A percentile compares a stretch with the other conserved stretches of the same genome.
Evolutionary conservation across 2,113 vertebrate species (phyloP).

Genomic region (Heteronetta atricapilla): DNA sequence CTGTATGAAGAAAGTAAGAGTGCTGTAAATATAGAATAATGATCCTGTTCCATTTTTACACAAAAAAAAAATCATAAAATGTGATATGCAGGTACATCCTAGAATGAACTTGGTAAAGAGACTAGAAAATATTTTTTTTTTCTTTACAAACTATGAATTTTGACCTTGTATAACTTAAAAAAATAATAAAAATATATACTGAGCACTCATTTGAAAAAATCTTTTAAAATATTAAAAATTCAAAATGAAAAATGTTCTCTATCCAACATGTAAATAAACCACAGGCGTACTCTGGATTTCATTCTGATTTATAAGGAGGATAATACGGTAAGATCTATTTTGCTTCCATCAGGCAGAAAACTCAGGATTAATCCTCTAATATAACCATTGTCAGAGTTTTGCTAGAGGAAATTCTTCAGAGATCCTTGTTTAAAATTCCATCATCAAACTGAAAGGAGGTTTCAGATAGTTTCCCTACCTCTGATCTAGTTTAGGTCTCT

Average conservation of each 20-base stretch:
- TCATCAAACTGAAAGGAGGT: background rate
- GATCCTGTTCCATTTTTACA: background rate
- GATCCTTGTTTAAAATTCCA: slow-evolving; percentile 16
- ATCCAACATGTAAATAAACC: background rate
- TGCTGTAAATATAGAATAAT: background rate
- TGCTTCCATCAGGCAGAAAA: background rate
- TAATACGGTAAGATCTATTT: background rate
- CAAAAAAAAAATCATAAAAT: background rate
- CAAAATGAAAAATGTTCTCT: background rate
- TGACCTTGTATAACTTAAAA: background rate
- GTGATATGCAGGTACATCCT: background rate
- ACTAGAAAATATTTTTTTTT: background rate
- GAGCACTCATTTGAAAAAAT: background rate
- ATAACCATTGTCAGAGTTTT: background rate
- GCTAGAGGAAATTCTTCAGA: background rate
- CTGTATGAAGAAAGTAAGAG: background rate
- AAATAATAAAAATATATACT: background rate
- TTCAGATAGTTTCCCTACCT: background rate
- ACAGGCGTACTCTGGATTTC: background rate
- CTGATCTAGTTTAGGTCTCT: slow-evolving; percentile 14
- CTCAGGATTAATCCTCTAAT: background rate
- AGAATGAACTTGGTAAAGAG: background rate
- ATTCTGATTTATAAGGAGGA: background rate
- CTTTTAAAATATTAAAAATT: background rate
- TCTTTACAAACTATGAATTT: background rate